phyloP scores from a whole-genome alignment of 2,888 invertebrate species.

The Diaprepes abbreviatus region DNA sequence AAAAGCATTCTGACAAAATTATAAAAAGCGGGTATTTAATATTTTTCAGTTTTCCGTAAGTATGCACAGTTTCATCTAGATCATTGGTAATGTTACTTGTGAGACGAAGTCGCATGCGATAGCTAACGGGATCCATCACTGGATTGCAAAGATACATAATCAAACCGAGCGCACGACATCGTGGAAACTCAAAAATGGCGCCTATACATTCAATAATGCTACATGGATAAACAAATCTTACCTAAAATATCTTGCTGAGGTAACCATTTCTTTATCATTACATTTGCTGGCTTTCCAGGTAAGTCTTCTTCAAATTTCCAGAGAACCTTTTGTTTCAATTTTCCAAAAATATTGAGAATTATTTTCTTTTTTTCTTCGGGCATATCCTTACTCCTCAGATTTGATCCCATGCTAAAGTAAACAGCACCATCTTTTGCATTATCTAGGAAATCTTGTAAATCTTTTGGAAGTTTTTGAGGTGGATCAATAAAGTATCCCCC shows the following conservation, averaged over 20 bases:
- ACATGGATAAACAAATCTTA: too few relatives aligned
- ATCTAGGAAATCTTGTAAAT: conserved; percentile 55
- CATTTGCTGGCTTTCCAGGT: conserved; percentile 72
- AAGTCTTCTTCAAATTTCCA: conserved; percentile 79
- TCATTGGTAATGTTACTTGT: too few relatives aligned
- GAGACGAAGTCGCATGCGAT: too few relatives aligned
- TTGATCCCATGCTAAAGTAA: conserved; percentile 74
- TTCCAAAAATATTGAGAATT: conserved; percentile 72
- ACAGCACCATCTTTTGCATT: conserved; percentile 64
- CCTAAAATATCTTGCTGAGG: conserved; percentile 71
- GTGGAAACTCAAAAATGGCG: too few relatives aligned
- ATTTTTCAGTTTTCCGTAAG: too few relatives aligned
- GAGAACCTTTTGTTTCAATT: conserved; percentile 75
- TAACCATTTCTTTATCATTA: conserved; percentile 75
- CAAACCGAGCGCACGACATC: too few relatives aligned
- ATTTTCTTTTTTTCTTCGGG: conserved; percentile 68
- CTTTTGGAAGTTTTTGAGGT: conserved; percentile 55
- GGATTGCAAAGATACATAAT: too few relatives aligned
- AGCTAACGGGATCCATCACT: too few relatives aligned
- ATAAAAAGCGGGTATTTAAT: too few relatives aligned
- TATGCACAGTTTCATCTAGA: too few relatives aligned
- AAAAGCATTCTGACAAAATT: too few relatives aligned
- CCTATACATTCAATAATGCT: too few relatives aligned
- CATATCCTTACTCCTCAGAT: conserved; percentile 71
- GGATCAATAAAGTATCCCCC: conserved; percentile 70